Evolutionary conservation across 1,140 invertebrate species (phyloP).

Genomic region (Pogonus chalceus): DNA sequence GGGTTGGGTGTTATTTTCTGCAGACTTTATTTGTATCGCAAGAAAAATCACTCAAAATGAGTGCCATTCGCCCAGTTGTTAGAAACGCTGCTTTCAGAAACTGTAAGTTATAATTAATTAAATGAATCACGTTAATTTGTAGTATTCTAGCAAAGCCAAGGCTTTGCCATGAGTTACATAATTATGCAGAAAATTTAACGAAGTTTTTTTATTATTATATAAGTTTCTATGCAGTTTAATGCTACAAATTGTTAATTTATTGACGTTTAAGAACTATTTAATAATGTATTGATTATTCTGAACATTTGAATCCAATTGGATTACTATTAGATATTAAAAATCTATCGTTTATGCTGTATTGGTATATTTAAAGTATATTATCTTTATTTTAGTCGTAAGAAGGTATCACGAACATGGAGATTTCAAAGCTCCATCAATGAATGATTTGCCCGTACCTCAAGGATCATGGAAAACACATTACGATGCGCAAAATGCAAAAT

Average conservation of each 20-base stretch:
- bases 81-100: neutral
- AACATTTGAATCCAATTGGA: too few species aligned
- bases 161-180: too few species aligned
- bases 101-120: neutral
- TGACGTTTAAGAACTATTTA: too few species aligned
- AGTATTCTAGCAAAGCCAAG: too few species aligned
- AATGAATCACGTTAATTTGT: neutral
- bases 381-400: neutral
- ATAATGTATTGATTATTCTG: too few species aligned
- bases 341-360: too few species aligned
- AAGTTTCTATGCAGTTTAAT: too few species aligned
- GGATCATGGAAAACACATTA: conserved; percentile 62
- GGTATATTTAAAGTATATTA: neutral
- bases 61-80: neutral
- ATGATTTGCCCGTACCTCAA: conserved; percentile 60
- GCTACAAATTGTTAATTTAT: too few species aligned
- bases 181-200: too few species aligned
- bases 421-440: conserved; percentile 42
- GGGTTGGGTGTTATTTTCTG: conserved; percentile 2
- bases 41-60: neutral
- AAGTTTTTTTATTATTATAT: too few species aligned
- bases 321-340: too few species aligned
- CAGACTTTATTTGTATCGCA: neutral
- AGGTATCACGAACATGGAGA: neutral
- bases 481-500: conserved; percentile 50